These are phyloP conservation scores for Ormyrus pomaceus DNA, from an alignment of 2,888 invertebrate species.

Conservation along the genomic window DNA sequence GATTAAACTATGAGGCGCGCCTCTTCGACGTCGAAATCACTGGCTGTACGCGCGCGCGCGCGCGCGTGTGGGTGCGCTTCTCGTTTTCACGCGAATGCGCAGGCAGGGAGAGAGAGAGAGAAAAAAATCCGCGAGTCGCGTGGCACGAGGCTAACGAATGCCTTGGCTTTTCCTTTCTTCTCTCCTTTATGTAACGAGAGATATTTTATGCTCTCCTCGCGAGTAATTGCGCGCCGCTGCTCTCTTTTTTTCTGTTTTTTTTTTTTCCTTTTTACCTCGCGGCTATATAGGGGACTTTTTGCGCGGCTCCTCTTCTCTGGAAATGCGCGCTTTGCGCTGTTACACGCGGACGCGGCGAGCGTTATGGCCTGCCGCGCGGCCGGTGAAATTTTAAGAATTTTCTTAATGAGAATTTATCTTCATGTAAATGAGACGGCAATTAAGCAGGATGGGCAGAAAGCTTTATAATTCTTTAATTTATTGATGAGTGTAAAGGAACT, in stretches of 20 bases:
- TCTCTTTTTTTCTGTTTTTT: background rate
- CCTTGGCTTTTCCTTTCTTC: conserved; percentile 42
- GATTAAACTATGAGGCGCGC: conserved; percentile 31
- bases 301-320: no score
- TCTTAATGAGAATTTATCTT: no score
- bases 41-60: conserved; percentile 17
- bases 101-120: background rate
- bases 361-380: no score
- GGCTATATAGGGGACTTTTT: no score
- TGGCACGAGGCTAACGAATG: conserved; percentile 8
- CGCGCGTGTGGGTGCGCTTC: background rate
- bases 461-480: no score
- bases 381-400: no score
- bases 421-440: no score
- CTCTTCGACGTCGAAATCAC: conserved; percentile 46
- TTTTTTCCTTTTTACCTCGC: background rate
- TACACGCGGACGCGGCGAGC: no score
- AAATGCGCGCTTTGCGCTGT: no score
- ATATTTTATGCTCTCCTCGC: conserved; percentile 6
- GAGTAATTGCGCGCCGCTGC: background rate
- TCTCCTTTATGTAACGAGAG: conserved; percentile 20
- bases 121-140: conserved; percentile 23
- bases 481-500: no score
- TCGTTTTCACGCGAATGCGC: no score
- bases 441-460: no score